A percentile compares a stretch with the other conserved stretches of the same genome.
Evolutionary conservation across 2,888 invertebrate species (phyloP).

Genomic region (Ctena decussata): DNA sequence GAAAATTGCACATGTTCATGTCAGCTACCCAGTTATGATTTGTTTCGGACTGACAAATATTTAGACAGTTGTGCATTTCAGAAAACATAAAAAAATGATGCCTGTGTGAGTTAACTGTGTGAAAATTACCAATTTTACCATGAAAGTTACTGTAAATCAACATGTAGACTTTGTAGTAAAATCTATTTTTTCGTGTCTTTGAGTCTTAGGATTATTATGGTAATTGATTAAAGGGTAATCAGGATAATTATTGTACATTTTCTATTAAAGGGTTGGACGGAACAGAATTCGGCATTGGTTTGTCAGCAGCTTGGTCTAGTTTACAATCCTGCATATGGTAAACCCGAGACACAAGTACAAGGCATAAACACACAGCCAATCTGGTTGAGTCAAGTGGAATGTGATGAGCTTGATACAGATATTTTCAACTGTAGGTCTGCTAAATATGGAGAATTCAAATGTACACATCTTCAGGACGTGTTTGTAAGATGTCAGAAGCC

Average conservation of each 20-base stretch:
- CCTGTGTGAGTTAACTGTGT: too few relatives aligned
- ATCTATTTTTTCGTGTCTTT: too few relatives aligned
- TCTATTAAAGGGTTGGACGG: conserved; percentile 94
- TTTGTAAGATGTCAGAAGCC: conserved; percentile 86
- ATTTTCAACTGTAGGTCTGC: conserved; percentile 93
- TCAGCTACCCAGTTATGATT: too few relatives aligned
- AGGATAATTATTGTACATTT: neutral
- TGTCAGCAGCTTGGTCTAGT: conserved; percentile 98
- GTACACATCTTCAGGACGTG: conserved; percentile 83
- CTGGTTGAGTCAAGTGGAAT: conserved; percentile 92
- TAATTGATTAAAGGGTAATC: too few relatives aligned
- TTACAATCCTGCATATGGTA: conserved; percentile 96
- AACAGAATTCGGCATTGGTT: conserved; percentile 95
- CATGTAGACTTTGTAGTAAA: too few relatives aligned
- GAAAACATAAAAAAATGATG: too few relatives aligned
- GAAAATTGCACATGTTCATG: too few relatives aligned
- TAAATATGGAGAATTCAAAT: conserved; percentile 90
- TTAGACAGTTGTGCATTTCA: too few relatives aligned
- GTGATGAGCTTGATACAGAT: conserved; percentile 96
- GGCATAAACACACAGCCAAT: conserved; percentile 89
- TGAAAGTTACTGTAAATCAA: too few relatives aligned
- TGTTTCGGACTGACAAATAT: too few relatives aligned
- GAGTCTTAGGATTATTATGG: too few relatives aligned
- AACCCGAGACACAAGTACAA: conserved; percentile 91
- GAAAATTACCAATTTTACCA: too few relatives aligned